Evolutionary conservation across 2,113 vertebrate genomes (phyloP).

Genomic region (Erythrocercus mccallii): DNA sequence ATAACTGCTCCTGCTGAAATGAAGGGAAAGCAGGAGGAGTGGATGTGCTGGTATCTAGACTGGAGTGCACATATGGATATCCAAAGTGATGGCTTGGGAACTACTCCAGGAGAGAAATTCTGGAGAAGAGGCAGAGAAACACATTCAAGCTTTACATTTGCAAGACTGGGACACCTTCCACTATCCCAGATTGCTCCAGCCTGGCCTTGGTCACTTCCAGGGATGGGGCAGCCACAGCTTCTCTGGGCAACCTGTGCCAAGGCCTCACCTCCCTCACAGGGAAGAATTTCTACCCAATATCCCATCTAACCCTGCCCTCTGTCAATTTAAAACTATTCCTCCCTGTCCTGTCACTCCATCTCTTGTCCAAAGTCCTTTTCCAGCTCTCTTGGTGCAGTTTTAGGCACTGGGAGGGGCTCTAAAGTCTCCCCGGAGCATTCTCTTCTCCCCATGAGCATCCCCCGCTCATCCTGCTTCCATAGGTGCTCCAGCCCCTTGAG

Average conservation of each 20-base stretch:
- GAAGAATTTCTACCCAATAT: not conserved
- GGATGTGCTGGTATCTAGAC: not conserved
- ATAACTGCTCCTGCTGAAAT: not conserved
- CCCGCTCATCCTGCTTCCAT: not conserved
- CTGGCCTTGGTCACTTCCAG: not conserved
- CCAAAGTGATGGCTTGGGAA: not conserved
- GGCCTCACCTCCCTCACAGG: not conserved
- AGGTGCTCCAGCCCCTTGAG: not conserved
- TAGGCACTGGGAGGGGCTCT: not conserved
- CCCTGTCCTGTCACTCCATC: not conserved
- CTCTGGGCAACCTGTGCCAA: not conserved
- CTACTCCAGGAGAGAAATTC: rapidly evolving
- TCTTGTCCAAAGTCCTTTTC: not conserved
- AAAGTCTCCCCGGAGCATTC: not conserved
- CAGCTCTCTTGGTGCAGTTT: not conserved
- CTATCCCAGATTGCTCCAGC: not conserved
- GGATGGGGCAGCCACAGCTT: not conserved
- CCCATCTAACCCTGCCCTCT: not conserved
- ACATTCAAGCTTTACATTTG: too few relatives aligned
- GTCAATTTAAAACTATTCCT: not conserved
- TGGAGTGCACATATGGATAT: rapidly evolving
- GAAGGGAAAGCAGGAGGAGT: not conserved
- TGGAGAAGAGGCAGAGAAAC: not conserved
- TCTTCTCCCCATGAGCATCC: not conserved
- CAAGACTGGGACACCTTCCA: not conserved